Evolutionary conservation across 2,888 invertebrate species (phyloP), one percentile per base, ranked within the genome.

Genomic region (Amiota minor): DNA sequence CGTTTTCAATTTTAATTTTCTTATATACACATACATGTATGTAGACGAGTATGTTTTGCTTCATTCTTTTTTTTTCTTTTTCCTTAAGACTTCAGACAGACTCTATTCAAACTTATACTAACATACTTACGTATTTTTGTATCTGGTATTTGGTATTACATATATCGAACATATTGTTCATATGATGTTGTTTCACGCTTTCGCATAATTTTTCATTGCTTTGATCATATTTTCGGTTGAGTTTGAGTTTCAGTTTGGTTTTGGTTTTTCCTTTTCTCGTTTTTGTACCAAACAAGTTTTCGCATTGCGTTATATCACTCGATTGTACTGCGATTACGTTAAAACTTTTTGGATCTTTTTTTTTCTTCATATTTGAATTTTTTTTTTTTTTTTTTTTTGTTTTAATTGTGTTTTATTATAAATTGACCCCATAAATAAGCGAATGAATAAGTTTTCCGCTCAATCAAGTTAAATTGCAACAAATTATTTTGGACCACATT

Each of bases 391-490:
- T 64, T 2, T 45, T 64, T 45, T 16, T 10, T 35, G 1, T 16
- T 47, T 47, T n/a, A n/a, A n/a, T n/a, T n/a, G n/a, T n/a, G n/a
- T 49, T 10, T 47, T 65, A 35, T 20, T 61, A 35, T 35, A 35
- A 4, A 1, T 35, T 68, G 67, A 68, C 67, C 67, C 53, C 67
- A 68, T 68, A 68, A 68, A 68, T 68, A 53, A 20, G 67, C 67
- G 35, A 11, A 68, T n/a, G 35, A 35, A 35, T 8, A 35, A 35
- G 53, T 47, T 68, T 68, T 68, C 14, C 16, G 20, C 67, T 14
- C 47, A 53, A 50, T 68, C 47, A 53, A 53, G 3, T 16, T 35
- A 65, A 20, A 53, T 18, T 20, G 18, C 59, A 59, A 59, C 59
- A 59, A 59, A 59, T 59, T 35, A 35, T 35, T 35, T 35, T 35